Evolutionary conservation across 1,140 invertebrate genomes (phyloP), one percentile per base, ranked within the genome.

Genomic region (Drosophila pseudoobscura): DNA sequence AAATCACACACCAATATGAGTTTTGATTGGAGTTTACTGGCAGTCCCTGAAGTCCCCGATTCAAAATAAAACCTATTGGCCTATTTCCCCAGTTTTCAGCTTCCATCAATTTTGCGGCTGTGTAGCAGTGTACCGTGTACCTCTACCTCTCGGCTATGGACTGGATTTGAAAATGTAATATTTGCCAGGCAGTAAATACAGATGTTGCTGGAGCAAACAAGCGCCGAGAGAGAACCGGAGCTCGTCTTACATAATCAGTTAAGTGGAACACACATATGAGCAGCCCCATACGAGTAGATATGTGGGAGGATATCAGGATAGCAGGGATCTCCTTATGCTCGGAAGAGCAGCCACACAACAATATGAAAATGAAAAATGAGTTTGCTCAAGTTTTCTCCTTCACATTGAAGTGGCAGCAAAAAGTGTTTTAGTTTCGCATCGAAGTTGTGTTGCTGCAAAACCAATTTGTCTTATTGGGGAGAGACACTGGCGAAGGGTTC

Each of bases 321-420:
- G 47, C 43, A n/a, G 41, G 46, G 49, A 53, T 35, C 43, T 70
- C 46, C 43, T 43, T 29, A 39, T 46, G 44, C 50, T 60, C 43
- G 57, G 55, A 20, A 13, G 44, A 49, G 68, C 61, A 49, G 68
- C 61, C 75, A 58, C 61, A 78, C 65, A 84, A 84, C 80, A 84
- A 84, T 84, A 88, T 78, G 70, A 85, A 87, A 87, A 75, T 85
- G 82, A 85, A 85, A 85, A 85, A 85, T 85, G 82, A 85, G 82
- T 78, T 87, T 65, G 69, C 52, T 60, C 74, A 87, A 85, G 78
- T 82, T 82, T 80, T 79, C 58, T 58, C 56, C 71, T 57, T 76
- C 26, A 43, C 26, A 45, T 20, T 8, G 3, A 26, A 54, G 60
- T 65, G 22, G 57, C 55, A 31, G 51, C 35, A 62, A 60, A 78